These are phyloP conservation scores for Paedocypris sp. DNA, from an alignment of 2,113 vertebrate species.

Conservation along the genomic window DNA sequence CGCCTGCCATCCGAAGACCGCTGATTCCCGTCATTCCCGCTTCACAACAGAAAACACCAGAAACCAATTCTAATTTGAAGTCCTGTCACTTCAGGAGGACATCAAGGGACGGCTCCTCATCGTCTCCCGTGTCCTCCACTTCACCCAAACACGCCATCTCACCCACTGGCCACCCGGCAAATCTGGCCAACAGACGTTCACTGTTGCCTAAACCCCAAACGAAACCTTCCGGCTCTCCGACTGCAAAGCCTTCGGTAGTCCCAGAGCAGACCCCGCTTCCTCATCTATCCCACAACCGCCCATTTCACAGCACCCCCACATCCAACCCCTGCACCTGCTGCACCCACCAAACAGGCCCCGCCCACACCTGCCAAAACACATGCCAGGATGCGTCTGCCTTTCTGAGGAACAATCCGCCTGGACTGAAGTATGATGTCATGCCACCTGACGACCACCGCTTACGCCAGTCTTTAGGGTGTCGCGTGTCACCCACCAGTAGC, in stretches of 20 bases:
- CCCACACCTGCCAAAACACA: constrained; percentile 54
- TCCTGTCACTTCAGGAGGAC: constrained; percentile 37
- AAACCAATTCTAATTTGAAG: constrained; percentile 32
- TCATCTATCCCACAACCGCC: constrained; percentile 29
- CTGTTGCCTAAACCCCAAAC: constrained; percentile 40
- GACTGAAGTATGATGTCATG: constrained; percentile 30
- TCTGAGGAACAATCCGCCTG: background rate
- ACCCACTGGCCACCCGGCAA: constrained; percentile 49
- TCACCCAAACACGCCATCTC: constrained; percentile 47
- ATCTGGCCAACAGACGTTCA: constrained; percentile 36
- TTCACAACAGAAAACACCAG: constrained; percentile 4
- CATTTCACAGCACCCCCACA: constrained; percentile 59
- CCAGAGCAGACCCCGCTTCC: constrained; percentile 43
- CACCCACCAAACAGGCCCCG: constrained; percentile 41
- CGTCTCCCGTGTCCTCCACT: constrained; percentile 33
- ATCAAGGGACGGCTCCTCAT: constrained; percentile 28
- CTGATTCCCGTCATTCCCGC: constrained; percentile 30
- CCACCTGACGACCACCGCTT: constrained; percentile 48
- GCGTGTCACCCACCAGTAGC: constrained; percentile 39
- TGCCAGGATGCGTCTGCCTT: constrained; percentile 28
- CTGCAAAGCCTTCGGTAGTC: constrained; percentile 35
- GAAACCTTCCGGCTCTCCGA: constrained; percentile 23
- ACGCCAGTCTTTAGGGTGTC: constrained; percentile 44
- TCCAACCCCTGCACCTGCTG: constrained; percentile 60
- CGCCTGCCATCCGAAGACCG: constrained; percentile 44